Conservation (phyloP, 2,113 vertebrate genomes). For the Nycticryphes semicollaris region DNA sequence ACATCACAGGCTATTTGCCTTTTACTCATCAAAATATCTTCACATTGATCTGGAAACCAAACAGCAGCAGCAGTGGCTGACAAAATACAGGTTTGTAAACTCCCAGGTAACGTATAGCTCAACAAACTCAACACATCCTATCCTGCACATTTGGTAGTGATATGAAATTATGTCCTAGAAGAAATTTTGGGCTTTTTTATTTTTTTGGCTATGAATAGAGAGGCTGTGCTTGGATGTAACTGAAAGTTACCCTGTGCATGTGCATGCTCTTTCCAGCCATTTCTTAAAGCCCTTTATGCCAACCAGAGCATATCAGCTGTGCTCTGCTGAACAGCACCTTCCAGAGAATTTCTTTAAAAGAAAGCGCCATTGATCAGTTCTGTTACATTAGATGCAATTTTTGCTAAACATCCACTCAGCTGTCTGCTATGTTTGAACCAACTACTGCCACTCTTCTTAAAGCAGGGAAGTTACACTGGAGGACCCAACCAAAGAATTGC, state of each 20-base stretch:
- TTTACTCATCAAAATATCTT: neutral
- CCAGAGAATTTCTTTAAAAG: neutral
- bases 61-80: neutral
- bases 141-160: neutral
- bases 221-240: neutral
- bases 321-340: neutral
- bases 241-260: accelerated
- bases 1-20: neutral
- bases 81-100: neutral
- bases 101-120: neutral
- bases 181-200: neutral
- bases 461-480: neutral
- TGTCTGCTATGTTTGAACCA: neutral
- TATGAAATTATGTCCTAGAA: neutral
- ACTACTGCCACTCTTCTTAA: neutral
- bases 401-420: neutral
- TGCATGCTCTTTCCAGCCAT: neutral
- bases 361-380: neutral
- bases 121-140: neutral
- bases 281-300: neutral
- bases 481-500: neutral
- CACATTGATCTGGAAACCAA: neutral
- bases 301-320: neutral
- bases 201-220: neutral
- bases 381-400: neutral